Evolutionary conservation across 53 echinoderm and acorn worm genomes (phyloP), one percentile per base, ranked within the genome.

Genomic region (Holothuria scabra): DNA sequence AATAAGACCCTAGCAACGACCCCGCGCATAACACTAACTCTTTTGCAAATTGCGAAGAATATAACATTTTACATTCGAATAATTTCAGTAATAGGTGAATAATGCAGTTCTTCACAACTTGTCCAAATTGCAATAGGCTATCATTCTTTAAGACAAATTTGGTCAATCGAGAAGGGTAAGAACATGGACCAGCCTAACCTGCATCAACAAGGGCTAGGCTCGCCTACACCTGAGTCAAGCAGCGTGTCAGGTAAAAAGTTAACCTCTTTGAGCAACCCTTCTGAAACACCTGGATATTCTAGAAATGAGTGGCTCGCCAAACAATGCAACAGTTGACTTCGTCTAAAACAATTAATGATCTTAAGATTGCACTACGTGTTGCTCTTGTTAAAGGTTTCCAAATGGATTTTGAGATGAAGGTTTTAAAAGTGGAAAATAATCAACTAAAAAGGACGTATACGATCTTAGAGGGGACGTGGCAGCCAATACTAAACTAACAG

Each of bases 291-390:
- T 64, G 31, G 4, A 64, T 12, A 64, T 64, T 31, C 65, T 64
- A 64, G 31, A 13, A 64, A 64, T 64, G 65, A 64, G 31, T 64
- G 65, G 65, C 65, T 64, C 12, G 65, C 65, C 26, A 64, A 64
- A 31, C 65, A 64, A 64, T 64, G 26, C 1, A 64, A 12, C 65
- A 64, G 28, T 64, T 31, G 31, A 64, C 65, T 31, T 64, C 65
- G 31, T 64, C 65, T 64, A 25, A 64, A 64, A 28, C 65, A 28
- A 64, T 64, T 14, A 64, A 12, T n/a, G 65, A 64, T 31, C 28
- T 64, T 64, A 64, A 64, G 65, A 64, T 1, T 31, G 65, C 24
- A 12, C 65, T 64, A 1, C 24, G 65, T 64, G 65, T 24, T 64
- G 65, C 24, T 18, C 65, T 64, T 64, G 65, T 26, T 64, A 24